Evolutionary conservation across 2,797 vertebrate genomes (phyloP), one percentile per base, ranked within the genome.

Genomic region (Phrynocephalus guinanensis): DNA sequence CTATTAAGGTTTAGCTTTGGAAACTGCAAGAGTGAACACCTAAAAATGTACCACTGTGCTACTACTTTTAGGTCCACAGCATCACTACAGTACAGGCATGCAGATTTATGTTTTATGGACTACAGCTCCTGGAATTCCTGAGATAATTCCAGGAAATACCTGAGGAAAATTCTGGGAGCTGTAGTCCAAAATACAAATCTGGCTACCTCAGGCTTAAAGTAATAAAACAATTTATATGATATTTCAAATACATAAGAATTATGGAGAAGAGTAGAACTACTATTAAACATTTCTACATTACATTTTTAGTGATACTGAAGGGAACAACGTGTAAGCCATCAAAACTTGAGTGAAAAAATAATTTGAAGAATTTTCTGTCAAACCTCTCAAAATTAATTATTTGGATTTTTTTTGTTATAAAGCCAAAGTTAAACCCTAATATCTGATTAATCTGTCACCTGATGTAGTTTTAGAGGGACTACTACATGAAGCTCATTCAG

Each of bases 391-490:
- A 38, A 26, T 48, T 66, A 26, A 5, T 13, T 66, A 26, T 44
- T 56, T 48, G 26, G 7, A 56, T 13, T 13, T 52, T 1, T 1
- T 77, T 89, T 87, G 76, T 72, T 88, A 1, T 0, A 68, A 63
- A 72, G 67, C 60, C 77, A 38, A 71, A 63, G 7, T 56, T 30
- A 83, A 3, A 24, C 7, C 79, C 75, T 22, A 91, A 82, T 50
- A 77, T 75, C 73, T 84, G 16, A 79, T 26, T 60, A 30, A 83
- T 2, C 70, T 66, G 56, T 95, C 94, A 99, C 98, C 98, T 99
- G 99, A 86, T 98, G 97, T 56, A 98, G 96, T 91, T 97, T 97
- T 73, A 99, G 95, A 26, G 98, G 97, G 71, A 99, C 96, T 75
- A 96, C 98, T 66, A 98, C 97, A 28, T 98, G 94, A 6, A 99